These are phyloP conservation scores for Andricus grossulariae DNA, from an alignment of 1,140 invertebrate species.

Conservation along the genomic window DNA sequence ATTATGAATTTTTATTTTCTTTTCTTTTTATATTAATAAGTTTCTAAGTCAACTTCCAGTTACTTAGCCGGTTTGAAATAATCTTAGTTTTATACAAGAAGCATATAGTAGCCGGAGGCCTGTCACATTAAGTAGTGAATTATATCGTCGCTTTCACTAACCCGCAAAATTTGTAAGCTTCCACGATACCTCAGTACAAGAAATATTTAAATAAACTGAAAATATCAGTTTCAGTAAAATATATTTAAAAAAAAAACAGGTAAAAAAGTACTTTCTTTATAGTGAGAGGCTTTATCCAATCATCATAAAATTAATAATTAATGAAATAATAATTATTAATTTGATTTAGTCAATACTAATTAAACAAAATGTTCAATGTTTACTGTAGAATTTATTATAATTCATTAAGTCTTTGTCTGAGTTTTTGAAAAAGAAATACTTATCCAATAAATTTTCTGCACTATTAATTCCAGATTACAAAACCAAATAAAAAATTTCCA, in stretches of 20 bases:
- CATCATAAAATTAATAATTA: no score
- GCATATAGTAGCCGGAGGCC: constrained; percentile 2
- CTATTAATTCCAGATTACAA: no score
- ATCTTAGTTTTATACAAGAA: constrained; percentile 4
- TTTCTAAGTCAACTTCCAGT: background rate
- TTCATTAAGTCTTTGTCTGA: no score
- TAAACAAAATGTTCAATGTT: no score
- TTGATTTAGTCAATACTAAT: no score
- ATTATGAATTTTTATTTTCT: no score
- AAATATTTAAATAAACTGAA: constrained; percentile 12
- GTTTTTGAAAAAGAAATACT: no score
- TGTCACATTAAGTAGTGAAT: constrained; percentile 1
- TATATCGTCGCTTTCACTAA: constrained; percentile 27
- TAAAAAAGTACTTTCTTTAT: constrained; percentile 25
- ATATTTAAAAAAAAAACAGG: constrained; percentile 24
- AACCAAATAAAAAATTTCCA: no score
- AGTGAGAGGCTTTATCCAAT: no score
- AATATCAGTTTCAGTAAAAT: constrained; percentile 7
- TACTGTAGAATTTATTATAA: no score
- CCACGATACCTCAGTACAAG: background rate
- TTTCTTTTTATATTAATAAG: background rate
- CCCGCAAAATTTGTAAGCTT: background rate
- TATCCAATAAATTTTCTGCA: no score
- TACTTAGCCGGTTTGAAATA: constrained; percentile 17
- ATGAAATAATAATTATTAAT: no score